phyloP scores from a whole-genome alignment of 2,888 invertebrate species.

The Dynastes tityus region DNA sequence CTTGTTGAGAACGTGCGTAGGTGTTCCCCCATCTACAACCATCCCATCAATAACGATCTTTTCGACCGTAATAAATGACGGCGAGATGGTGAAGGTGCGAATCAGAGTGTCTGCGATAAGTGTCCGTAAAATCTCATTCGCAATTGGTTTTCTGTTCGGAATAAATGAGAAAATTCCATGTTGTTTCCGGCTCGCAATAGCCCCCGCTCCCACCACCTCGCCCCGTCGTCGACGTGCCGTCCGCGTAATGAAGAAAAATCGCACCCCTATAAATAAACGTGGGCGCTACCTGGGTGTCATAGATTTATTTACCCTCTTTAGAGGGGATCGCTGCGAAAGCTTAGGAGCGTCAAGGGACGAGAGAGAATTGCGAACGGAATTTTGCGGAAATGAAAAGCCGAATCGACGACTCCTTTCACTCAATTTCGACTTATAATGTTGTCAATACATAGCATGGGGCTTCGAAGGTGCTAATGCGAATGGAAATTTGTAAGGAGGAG shows the following conservation, averaged over 20 bases:
- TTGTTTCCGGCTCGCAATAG: neutral
- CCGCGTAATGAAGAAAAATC: slow-evolving; percentile 25
- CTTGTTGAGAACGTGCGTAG: neutral
- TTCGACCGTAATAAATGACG: slow-evolving; percentile 11
- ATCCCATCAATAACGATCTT: slow-evolving; percentile 7
- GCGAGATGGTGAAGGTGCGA: neutral
- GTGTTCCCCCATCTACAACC: neutral
- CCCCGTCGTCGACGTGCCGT: neutral
- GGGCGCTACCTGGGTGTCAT: slow-evolving; percentile 7
- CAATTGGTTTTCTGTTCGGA: slow-evolving; percentile 22
- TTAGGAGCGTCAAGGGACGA: neutral
- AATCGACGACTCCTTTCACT: too few species aligned
- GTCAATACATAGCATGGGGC: too few species aligned
- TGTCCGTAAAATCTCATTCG: slow-evolving; percentile 3
- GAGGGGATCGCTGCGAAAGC: neutral
- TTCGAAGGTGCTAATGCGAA: too few species aligned
- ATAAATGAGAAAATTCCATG: slow-evolving; percentile 20
- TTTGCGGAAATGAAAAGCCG: too few species aligned
- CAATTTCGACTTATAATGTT: too few species aligned
- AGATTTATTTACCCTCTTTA: slow-evolving; percentile 13
- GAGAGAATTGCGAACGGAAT: too few species aligned
- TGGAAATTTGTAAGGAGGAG: too few species aligned
- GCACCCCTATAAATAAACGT: slow-evolving; percentile 6
- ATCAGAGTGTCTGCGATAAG: neutral
- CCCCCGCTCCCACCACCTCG: neutral